These are phyloP conservation scores for Aramus guarauna DNA, from an alignment of 2,113 vertebrate genomes.

Conservation along the genomic window DNA sequence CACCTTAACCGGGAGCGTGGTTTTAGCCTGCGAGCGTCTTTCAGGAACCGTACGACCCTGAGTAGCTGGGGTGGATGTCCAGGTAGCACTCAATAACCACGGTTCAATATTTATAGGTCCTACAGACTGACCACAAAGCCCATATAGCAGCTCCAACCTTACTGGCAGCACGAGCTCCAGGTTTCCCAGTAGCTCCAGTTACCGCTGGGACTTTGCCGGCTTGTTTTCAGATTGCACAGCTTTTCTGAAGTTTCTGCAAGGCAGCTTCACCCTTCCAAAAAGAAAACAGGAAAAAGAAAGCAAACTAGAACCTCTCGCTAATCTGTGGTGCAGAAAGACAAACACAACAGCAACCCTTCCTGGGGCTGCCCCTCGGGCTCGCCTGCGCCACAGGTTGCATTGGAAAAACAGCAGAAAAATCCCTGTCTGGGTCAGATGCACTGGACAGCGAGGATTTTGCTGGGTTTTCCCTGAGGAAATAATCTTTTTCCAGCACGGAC, in stretches of 20 bases:
- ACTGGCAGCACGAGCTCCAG: background rate
- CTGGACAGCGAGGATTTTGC: background rate
- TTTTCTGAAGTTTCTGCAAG: background rate
- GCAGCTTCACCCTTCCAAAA: background rate
- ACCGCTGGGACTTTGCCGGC: background rate
- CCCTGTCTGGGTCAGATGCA: background rate
- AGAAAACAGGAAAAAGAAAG: background rate
- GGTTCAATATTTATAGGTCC: background rate
- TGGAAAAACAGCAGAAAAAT: background rate
- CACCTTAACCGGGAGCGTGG: background rate
- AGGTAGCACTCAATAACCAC: background rate
- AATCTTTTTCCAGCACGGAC: background rate
- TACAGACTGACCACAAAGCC: background rate
- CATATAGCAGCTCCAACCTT: fast-evolving
- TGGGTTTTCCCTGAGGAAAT: background rate
- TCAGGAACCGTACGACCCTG: fast-evolving
- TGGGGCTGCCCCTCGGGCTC: background rate
- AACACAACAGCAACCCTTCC: background rate
- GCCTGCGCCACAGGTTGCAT: fast-evolving
- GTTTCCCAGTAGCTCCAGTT: background rate
- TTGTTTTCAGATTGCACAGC: background rate
- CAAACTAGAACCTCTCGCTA: background rate
- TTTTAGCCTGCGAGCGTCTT: background rate
- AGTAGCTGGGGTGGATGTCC: background rate
- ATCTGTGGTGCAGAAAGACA: background rate